Evolutionary conservation across 2,888 invertebrate species (phyloP), one percentile per base, ranked within the genome.

Genomic region (Synanthedon andrenaeformis): DNA sequence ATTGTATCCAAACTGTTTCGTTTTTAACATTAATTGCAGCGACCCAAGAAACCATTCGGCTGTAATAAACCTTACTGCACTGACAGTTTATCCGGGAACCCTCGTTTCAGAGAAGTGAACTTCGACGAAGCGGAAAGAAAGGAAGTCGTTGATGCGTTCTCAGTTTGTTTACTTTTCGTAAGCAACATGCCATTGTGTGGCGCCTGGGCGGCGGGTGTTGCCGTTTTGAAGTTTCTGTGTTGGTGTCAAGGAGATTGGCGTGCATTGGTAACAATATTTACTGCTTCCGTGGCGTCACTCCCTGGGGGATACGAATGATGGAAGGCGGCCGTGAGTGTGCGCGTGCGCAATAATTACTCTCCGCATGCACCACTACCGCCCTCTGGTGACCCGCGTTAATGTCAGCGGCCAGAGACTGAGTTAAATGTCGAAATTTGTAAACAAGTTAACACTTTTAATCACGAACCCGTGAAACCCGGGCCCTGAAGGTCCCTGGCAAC

Each of bases 91-190:
- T 51, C 51, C 51, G 51, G 57, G 59, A 56, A 57, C 58, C 56
- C 55, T 53, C 65, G 62, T 64, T 78, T 74, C 70, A 62, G 62
- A 66, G 76, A 76, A 77, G 61, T 63, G 66, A 66, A 66, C 63
- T 74, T 74, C 72, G 63, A 28, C 65, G 74, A 75, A 76, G 61
- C 67, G 70, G 70, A 69, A 73, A 74, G 70, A 74, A 72, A 67
- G 76, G 77, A 72, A 71, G 67, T 71, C 66, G 71, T 67, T 65
- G 69, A 65, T 69, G 64, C 61, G 56, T 64, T 65, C 61, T 57
- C 61, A 58, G 62, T 69, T 71, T 76, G 74, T 76, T 76, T 76
- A 73, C 70, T 58, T 45, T 45, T 51, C 49, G 45, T 35, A 54
- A 42, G 53, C 51, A 54, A 41, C 52, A 14, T 51, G 41, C 12